Conservation (phyloP, 2,113 vertebrate genomes). For the Tetrao urogallus region DNA sequence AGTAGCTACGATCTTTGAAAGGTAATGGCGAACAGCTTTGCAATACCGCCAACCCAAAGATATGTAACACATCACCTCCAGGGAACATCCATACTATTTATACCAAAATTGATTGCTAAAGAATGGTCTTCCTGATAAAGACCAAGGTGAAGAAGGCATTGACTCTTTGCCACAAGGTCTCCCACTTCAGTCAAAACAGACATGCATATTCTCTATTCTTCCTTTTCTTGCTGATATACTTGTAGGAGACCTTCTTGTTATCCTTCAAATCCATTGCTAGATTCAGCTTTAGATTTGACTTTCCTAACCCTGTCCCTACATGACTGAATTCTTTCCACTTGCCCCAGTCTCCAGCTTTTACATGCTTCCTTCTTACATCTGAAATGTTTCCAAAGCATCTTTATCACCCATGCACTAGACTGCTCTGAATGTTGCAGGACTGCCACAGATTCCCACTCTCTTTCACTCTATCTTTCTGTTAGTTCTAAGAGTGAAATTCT, state of each 20-base stretch:
- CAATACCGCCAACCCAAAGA: background rate
- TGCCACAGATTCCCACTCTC: background rate
- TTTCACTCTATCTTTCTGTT: background rate
- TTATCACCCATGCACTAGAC: background rate
- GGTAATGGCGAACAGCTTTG: background rate
- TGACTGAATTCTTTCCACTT: background rate
- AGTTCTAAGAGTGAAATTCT: background rate
- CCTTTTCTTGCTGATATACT: background rate
- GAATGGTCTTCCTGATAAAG: background rate
- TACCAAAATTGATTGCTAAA: background rate
- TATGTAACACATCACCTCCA: background rate
- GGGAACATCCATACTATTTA: background rate
- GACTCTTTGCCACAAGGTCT: background rate
- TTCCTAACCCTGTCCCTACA: background rate
- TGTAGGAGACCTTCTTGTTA: background rate
- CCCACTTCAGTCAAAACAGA: background rate
- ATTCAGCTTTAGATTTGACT: background rate
- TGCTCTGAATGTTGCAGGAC: background rate
- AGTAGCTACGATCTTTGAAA: background rate
- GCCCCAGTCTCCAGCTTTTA: background rate
- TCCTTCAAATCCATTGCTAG: background rate
- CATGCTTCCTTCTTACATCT: accelerated
- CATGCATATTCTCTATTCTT: background rate
- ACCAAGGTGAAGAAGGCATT: background rate
- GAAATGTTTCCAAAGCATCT: background rate